These are phyloP conservation scores for Brachyhypopomus gauderio DNA, from an alignment of 2,113 vertebrate species.

Conservation along the genomic window DNA sequence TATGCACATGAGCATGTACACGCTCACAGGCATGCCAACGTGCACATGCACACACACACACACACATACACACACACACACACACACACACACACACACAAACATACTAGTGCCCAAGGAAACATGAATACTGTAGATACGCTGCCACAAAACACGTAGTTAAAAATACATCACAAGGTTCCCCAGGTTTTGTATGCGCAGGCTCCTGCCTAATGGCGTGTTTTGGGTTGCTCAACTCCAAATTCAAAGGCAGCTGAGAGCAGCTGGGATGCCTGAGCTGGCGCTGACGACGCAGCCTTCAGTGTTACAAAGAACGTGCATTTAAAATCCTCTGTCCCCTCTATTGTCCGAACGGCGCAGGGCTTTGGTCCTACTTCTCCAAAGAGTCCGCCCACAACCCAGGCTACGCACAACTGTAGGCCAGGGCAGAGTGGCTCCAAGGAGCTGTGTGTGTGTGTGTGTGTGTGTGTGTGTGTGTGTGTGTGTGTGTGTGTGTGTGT, in stretches of 20 bases:
- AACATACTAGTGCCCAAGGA: constrained; percentile 37
- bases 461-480: no score
- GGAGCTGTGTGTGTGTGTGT: no score
- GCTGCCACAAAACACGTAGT: constrained; percentile 18
- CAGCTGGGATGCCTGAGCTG: background rate
- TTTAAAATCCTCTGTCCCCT: background rate
- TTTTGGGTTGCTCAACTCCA: constrained; percentile 27
- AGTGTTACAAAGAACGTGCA: background rate
- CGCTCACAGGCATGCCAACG: constrained; percentile 22
- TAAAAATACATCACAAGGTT: constrained; percentile 35
- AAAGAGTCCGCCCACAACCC: no score
- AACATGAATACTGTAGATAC: background rate
- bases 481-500: no score
- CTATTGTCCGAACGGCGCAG: background rate
- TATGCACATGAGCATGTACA: constrained; percentile 24
- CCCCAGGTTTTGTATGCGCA: constrained; percentile 22
- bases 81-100: background rate
- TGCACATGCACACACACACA: background rate
- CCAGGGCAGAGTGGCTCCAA: no score
- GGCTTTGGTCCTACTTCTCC: background rate
- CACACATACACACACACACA: constrained; percentile 10
- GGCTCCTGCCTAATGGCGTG: constrained; percentile 15
- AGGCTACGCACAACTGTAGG: no score
- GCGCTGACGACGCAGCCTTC: background rate
- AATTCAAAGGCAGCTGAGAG: constrained; percentile 7